These are phyloP conservation scores for Seriola aureovittata DNA, from an alignment of 2,113 vertebrate genomes.

Conservation along the genomic window DNA sequence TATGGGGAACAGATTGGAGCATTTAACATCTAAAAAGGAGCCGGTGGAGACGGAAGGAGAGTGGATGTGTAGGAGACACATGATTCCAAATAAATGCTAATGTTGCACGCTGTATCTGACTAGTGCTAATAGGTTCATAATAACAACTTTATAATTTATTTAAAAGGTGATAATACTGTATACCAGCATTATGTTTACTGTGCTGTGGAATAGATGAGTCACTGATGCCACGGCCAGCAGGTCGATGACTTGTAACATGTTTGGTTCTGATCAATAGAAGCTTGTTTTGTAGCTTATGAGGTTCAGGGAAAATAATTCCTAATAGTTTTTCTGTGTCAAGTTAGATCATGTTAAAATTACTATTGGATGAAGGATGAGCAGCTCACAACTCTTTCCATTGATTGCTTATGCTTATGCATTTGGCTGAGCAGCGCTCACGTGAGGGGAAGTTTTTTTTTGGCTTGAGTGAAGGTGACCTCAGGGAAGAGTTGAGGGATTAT, in stretches of 20 bases:
- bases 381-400: conserved; percentile 59
- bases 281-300: conserved; percentile 53
- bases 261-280: conserved; percentile 55
- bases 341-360: conserved; percentile 41
- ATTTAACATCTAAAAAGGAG: too few relatives aligned
- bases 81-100: too few relatives aligned
- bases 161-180: too few relatives aligned
- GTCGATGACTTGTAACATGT: conserved; percentile 16
- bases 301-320: conserved; percentile 53
- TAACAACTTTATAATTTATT: too few relatives aligned
- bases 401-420: conserved; percentile 56
- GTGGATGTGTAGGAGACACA: too few relatives aligned
- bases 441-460: conserved; percentile 40
- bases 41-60: too few relatives aligned
- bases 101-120: too few relatives aligned
- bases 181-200: too few relatives aligned
- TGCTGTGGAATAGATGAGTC: conserved; percentile 52
- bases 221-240: conserved; percentile 29
- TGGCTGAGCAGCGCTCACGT: conserved; percentile 50
- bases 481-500: conserved; percentile 50
- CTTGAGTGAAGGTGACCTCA: conserved; percentile 50
- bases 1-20: too few relatives aligned
- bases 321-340: conserved; percentile 39
- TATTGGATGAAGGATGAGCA: conserved; percentile 54
- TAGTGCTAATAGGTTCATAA: too few relatives aligned